These are phyloP conservation scores for Epistrophe grossulariae DNA, from an alignment of 2,888 invertebrate genomes.

Conservation along the genomic window DNA sequence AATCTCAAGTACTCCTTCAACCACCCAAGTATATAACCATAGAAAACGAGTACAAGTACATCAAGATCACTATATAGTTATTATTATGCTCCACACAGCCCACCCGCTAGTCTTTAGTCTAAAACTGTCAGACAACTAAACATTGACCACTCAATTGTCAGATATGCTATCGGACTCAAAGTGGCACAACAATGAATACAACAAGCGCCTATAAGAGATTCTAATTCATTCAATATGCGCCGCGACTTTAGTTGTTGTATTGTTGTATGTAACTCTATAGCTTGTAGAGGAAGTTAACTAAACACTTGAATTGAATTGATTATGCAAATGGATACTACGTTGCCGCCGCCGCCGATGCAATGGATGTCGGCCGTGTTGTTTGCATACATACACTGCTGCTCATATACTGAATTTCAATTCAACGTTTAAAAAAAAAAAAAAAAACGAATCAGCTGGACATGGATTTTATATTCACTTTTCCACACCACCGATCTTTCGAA, in stretches of 20 bases:
- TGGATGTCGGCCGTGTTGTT: not conserved
- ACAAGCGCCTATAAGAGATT: conserved; percentile 52
- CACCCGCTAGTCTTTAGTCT: conserved; percentile 24
- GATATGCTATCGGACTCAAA: conserved; percentile 43
- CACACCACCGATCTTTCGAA: conserved; percentile 11
- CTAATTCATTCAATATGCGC: conserved; percentile 28
- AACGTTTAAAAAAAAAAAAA: conserved; percentile 29
- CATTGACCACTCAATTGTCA: conserved; percentile 61
- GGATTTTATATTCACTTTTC: conserved; percentile 46
- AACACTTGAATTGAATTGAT: conserved; percentile 64
- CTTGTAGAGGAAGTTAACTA: conserved; percentile 32
- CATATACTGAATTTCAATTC: not conserved
- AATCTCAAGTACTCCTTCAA: not conserved
- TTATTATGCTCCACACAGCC: not conserved
- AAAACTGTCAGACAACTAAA: conserved; percentile 49
- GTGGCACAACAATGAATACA: conserved; percentile 58
- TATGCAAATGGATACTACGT: conserved; percentile 52
- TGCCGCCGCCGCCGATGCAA: not conserved
- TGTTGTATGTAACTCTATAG: too few species aligned
- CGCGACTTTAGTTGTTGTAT: not conserved
- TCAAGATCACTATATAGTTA: not conserved
- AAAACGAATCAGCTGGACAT: conserved; percentile 50
- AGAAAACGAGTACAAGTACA: not conserved
- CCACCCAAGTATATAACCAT: not conserved
- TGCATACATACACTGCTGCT: not conserved